Conservation (phyloP, 2,797 vertebrate species). For the Melanogrammus aeglefinus region DNA sequence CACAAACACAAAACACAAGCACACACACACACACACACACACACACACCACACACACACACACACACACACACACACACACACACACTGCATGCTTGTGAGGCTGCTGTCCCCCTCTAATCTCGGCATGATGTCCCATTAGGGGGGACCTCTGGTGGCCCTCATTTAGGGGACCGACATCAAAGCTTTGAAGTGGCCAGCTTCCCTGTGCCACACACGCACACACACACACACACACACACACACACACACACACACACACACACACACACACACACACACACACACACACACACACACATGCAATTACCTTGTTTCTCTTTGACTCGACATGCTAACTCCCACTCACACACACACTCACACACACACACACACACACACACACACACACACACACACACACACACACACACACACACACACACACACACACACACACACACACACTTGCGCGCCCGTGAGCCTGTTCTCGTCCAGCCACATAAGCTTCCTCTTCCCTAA, state of each 20-base stretch:
- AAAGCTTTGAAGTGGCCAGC: constrained; percentile 76
- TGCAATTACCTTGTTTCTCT: constrained; percentile 61
- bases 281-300: no score
- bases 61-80: constrained; percentile 38
- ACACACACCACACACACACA: constrained; percentile 26
- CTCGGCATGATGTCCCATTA: constrained; percentile 82
- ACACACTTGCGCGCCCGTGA: constrained; percentile 55
- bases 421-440: constrained; percentile 4
- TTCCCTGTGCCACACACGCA: constrained; percentile 43
- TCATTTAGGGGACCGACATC: constrained; percentile 78
- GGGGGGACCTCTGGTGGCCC: constrained; percentile 75
- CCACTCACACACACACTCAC: no score
- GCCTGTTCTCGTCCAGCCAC: constrained; percentile 59
- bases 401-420: constrained; percentile 12
- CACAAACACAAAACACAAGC: constrained; percentile 33
- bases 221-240: constrained; percentile 35
- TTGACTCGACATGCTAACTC: constrained; percentile 35
- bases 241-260: constrained; percentile 13
- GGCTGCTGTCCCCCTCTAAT: constrained; percentile 70
- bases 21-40: constrained; percentile 37
- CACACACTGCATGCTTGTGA: constrained; percentile 48
- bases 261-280: no score
- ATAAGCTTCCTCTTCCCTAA: constrained; percentile 54
- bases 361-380: constrained; percentile 35
- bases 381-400: neutral